Conservation (phyloP, 2,888 invertebrate genomes). For the Hydrotaea diabolus region DNA sequence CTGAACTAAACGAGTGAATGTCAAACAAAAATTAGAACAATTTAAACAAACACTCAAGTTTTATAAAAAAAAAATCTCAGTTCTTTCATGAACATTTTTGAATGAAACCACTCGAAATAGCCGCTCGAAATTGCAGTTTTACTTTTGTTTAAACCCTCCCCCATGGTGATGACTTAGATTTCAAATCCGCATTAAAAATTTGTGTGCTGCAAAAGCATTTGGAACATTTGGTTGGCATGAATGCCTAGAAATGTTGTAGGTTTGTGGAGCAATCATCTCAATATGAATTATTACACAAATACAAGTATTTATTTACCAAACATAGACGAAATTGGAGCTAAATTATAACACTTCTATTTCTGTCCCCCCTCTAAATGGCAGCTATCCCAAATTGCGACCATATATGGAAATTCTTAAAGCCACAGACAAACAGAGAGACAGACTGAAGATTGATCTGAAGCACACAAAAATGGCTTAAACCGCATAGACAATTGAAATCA, state of each 20-base stretch:
- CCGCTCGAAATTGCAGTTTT: background rate
- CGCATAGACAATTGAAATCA: slow-evolving; percentile 50
- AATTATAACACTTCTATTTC: slow-evolving; percentile 63
- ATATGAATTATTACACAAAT: background rate
- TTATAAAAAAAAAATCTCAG: background rate
- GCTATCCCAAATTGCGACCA: slow-evolving; percentile 50
- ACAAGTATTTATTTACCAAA: slow-evolving; percentile 38
- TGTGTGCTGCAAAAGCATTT: background rate
- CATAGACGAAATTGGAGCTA: slow-evolving; percentile 55
- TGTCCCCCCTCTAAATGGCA: background rate
- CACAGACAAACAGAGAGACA: slow-evolving; percentile 43
- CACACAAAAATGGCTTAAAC: background rate
- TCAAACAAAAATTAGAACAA: background rate
- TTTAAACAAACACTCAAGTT: too few species aligned
- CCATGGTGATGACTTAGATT: background rate
- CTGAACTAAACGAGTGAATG: background rate
- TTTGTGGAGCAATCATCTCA: background rate
- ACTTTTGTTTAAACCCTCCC: background rate
- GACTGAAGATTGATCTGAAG: slow-evolving; percentile 22
- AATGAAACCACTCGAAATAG: background rate
- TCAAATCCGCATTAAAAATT: background rate
- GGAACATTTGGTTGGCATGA: background rate
- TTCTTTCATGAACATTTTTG: background rate
- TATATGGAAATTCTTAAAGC: slow-evolving; percentile 53
- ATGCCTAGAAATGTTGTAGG: background rate